Evolutionary conservation across 1,140 invertebrate species (phyloP), one percentile per base, ranked within the genome.

Genomic region (Centruroides vittatus): DNA sequence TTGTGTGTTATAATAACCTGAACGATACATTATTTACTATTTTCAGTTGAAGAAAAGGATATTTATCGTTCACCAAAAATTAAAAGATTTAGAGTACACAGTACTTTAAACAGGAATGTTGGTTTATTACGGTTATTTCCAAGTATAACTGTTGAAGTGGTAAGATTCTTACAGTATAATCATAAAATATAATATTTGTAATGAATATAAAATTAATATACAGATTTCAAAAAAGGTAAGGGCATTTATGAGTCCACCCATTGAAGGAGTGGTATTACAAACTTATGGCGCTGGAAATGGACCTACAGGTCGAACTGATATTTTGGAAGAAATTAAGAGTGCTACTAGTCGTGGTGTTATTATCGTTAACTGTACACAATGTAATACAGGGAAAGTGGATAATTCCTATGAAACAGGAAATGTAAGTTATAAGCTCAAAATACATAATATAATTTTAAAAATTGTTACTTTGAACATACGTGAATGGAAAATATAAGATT

Each of bases 241-340:
- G 60, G 83, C 86, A 1, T 90, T 93, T 70, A 75, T 95, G 35
- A 82, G 86, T 64, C 82, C 88, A 4, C 89, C 91, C 0, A 87
- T 91, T 54, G 79, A 87, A 68, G 93, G 89, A 8, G 85, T 96
- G 4, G 86, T 98, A 1, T 73, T 99, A 11, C 89, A 96, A 74
- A 89, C 87, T 0, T 98, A 93, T 68, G 94, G 94, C 7, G 80
- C 86, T 1, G 95, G 95, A 1, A 98, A 98, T 70, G 82, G 94
- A 23, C 93, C 94, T 0, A 83, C 81, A 0, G 86, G 89, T 69
- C 78, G 89, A 12, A 73, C 76, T n/a, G 93, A 96, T 67, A 75
- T 99, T 1, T 72, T 96, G 1, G 75, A 81, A 0, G 86, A 85
- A 64, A 73, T 98, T 2, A 74, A 80, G 48, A 75, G 78, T 1